Evolutionary conservation across 2,797 vertebrate species (phyloP).

Genomic region (Esox masquinongy): DNA sequence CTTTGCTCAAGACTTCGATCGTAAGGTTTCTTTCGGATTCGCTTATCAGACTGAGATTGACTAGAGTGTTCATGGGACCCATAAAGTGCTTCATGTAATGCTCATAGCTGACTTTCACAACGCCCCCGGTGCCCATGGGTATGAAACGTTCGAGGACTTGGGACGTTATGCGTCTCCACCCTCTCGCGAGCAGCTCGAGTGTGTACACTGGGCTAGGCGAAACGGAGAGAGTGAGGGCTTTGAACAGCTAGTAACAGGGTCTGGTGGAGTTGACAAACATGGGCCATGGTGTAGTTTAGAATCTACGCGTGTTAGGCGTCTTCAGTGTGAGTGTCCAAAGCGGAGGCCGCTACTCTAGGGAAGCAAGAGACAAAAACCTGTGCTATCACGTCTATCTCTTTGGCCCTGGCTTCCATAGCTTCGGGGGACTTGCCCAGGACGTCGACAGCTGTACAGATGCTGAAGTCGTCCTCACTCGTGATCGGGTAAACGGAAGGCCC

Average conservation of each 20-base stretch:
- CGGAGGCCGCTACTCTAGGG: background rate
- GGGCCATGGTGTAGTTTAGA: slow-evolving; percentile 5
- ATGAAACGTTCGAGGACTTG: background rate
- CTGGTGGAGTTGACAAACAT: slow-evolving; percentile 10
- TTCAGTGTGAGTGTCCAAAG: background rate
- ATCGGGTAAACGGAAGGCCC: background rate
- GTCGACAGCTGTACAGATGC: background rate
- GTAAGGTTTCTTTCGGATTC: no score
- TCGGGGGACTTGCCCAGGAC: background rate
- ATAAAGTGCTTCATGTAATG: slow-evolving; percentile 3
- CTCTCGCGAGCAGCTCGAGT: background rate
- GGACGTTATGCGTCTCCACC: background rate
- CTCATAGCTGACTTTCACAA: background rate
- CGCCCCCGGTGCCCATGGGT: background rate
- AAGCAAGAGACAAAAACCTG: background rate
- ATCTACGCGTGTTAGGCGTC: background rate
- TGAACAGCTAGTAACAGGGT: slow-evolving; percentile 1
- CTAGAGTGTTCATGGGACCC: background rate
- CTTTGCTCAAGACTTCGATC: background rate
- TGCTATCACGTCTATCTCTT: background rate
- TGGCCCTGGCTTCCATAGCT: background rate
- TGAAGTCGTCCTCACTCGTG: background rate
- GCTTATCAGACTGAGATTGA: background rate
- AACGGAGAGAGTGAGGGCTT: background rate
- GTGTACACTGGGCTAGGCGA: background rate